Conservation (phyloP, 2,888 invertebrate species). For the Athalia rosae region DNA sequence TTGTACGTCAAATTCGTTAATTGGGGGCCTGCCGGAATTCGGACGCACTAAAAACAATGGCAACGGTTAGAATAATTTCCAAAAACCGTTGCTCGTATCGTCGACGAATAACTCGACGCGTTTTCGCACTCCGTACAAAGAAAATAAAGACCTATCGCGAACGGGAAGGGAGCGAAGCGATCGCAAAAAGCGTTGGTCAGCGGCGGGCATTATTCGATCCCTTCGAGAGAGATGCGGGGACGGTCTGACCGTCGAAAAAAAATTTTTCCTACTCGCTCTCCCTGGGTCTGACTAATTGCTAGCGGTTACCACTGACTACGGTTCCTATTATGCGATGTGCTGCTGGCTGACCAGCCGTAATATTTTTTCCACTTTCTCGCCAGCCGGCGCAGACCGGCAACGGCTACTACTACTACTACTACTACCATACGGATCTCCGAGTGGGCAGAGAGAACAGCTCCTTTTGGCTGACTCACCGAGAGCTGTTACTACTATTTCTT, state of each 20-base stretch:
- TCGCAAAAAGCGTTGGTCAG: background rate
- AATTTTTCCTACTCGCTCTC: slow-evolving; percentile 30
- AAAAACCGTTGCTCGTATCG: too few relatives aligned
- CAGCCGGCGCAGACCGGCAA: background rate
- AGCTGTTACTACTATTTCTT: background rate
- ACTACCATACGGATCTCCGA: too few relatives aligned
- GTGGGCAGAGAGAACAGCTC: too few relatives aligned
- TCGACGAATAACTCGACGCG: too few relatives aligned
- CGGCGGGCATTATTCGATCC: background rate
- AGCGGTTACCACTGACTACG: slow-evolving; percentile 28
- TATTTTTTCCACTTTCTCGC: slow-evolving; percentile 9
- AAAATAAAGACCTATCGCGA: too few relatives aligned
- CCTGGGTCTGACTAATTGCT: slow-evolving; percentile 29
- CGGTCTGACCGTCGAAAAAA: slow-evolving; percentile 23
- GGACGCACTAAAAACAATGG: too few relatives aligned
- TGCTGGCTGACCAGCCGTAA: background rate
- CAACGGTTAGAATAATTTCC: too few relatives aligned
- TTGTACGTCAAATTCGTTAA: too few relatives aligned
- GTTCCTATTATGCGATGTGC: background rate
- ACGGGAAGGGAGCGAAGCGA: background rate
- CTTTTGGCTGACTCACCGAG: slow-evolving; percentile 20
- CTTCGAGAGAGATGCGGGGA: too few relatives aligned
- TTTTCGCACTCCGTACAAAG: background rate
- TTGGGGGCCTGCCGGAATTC: background rate
- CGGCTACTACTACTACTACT: too few relatives aligned